Evolutionary conservation across 2,113 vertebrate genomes (phyloP).

Genomic region (Apodemus speciosus): DNA sequence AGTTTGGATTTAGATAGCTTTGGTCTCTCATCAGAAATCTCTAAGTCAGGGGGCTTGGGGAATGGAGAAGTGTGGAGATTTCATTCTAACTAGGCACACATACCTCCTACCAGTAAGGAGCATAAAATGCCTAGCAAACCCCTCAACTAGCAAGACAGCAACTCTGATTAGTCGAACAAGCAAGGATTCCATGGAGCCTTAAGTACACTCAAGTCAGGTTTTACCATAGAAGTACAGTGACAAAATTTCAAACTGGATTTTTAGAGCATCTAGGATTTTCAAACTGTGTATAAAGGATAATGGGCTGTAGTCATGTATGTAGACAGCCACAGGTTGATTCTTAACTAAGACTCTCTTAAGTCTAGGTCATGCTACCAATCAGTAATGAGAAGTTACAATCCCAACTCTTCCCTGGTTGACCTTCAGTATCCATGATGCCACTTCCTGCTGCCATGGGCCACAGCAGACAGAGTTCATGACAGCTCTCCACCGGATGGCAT

Average conservation of each 20-base stretch:
- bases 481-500: neutral
- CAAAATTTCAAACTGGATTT: neutral
- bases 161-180: neutral
- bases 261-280: constrained; percentile 14
- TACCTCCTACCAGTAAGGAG: neutral
- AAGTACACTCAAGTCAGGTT: neutral
- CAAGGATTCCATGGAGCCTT: neutral
- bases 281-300: neutral
- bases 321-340: neutral
- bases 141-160: neutral
- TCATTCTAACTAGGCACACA: neutral
- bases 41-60: neutral
- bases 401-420: neutral
- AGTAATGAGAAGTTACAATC: neutral
- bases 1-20: neutral
- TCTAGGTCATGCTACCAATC: neutral
- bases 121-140: neutral
- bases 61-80: neutral
- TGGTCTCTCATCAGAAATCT: constrained; percentile 27
- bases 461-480: neutral
- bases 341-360: neutral
- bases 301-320: neutral
- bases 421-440: fast-evolving
- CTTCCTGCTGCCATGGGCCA: neutral
- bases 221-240: neutral